Conservation (phyloP, 2,797 vertebrate genomes). For the Microctenopoma lineatum region DNA sequence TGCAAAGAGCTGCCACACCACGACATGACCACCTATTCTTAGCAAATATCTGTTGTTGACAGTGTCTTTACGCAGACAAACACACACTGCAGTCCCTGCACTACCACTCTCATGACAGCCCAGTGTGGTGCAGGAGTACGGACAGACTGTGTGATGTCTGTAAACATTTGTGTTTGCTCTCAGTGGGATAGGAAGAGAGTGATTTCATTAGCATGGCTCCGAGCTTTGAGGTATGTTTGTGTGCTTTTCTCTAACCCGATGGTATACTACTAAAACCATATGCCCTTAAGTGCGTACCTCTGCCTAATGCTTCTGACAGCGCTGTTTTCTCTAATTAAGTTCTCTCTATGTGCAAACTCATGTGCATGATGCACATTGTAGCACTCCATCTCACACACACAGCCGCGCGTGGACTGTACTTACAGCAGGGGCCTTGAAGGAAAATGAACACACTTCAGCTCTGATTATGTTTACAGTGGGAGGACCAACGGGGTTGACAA, state of each 20-base stretch:
- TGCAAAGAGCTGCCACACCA: conserved; percentile 1
- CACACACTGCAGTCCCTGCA: conserved; percentile 39
- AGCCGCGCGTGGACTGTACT: conserved; percentile 39
- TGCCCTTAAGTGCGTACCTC: conserved; percentile 86
- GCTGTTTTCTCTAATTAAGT: conserved; percentile 88
- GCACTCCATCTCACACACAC: conserved; percentile 65
- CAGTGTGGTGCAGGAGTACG: conserved; percentile 68
- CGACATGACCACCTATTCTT: conserved; percentile 20
- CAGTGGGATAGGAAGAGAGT: conserved; percentile 77
- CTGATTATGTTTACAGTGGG: conserved; percentile 63
- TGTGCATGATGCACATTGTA: conserved; percentile 78
- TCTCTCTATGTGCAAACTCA: conserved; percentile 76
- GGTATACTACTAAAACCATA: conserved; percentile 85
- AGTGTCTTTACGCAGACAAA: conserved; percentile 38
- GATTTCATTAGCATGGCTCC: conserved; percentile 85
- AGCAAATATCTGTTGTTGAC: conserved; percentile 38
- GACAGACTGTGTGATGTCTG: conserved; percentile 78
- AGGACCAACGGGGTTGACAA: conserved; percentile 51
- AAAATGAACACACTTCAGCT: conserved; percentile 74
- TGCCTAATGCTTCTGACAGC: conserved; percentile 87
- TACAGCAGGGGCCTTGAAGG: conserved; percentile 72
- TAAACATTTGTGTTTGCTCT: conserved; percentile 83
- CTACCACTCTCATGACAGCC: conserved; percentile 56
- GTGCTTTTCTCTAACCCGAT: conserved; percentile 79
- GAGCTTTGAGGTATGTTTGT: conserved; percentile 84